phyloP scores from a whole-genome alignment of 2,797 vertebrate genomes.

The Enteromius fasciolatus region DNA sequence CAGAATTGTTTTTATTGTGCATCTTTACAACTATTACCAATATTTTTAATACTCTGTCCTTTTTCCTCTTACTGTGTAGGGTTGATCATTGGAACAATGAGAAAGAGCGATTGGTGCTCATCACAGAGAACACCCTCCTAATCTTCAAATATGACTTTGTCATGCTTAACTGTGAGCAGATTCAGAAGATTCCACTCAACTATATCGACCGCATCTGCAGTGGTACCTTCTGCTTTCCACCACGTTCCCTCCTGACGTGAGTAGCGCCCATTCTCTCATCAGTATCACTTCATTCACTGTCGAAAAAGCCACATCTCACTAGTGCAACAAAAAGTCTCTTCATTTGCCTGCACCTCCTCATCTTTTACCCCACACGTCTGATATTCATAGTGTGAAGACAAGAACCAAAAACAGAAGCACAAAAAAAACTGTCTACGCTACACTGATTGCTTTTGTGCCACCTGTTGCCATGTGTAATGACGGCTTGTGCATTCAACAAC shows the following conservation, averaged over 20 bases:
- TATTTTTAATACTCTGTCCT: neutral
- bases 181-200: conserved; percentile 77
- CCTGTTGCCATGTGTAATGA: conserved; percentile 11
- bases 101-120: conserved; percentile 78
- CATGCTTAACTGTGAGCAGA: conserved; percentile 79
- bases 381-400: neutral
- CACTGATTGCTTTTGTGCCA: conserved; percentile 2
- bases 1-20: neutral
- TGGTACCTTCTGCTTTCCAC: conserved; percentile 80
- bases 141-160: conserved; percentile 87
- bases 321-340: neutral
- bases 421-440: neutral
- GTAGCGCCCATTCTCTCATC: conserved; percentile 49
- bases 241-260: conserved; percentile 80
- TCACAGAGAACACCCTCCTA: conserved; percentile 77
- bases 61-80: conserved; percentile 63
- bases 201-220: conserved; percentile 73
- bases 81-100: conserved; percentile 89
- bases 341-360: conserved; percentile 14
- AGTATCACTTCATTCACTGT: neutral
- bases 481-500: neutral
- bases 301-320: conserved; percentile 3
- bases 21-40: neutral
- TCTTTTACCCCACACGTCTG: neutral
- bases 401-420: neutral